Evolutionary conservation across 2,797 vertebrate species (phyloP).

Genomic region (Sciurus carolinensis): DNA sequence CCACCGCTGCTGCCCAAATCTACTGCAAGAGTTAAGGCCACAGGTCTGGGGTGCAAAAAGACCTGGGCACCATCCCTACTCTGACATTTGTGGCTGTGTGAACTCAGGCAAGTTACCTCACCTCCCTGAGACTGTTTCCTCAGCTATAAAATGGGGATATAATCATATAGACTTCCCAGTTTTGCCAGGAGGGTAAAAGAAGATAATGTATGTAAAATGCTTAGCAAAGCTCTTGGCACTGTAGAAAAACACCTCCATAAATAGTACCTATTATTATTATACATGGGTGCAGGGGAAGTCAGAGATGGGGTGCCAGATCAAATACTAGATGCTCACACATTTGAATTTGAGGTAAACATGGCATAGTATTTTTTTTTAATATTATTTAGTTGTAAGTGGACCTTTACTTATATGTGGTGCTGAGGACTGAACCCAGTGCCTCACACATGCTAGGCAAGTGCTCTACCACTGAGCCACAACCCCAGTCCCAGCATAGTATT

Average conservation of each 20-base stretch:
- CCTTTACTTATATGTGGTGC: too few species aligned
- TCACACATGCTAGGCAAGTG: too few species aligned
- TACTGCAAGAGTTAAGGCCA: background rate
- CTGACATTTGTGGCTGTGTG: background rate
- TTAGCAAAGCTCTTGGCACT: constrained; percentile 4
- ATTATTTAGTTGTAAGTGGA: too few species aligned
- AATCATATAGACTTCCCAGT: background rate
- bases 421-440: too few species aligned
- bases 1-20: background rate
- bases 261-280: constrained; percentile 18
- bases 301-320: background rate
- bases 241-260: constrained; percentile 39
- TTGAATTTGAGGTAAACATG: background rate
- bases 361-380: background rate
- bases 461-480: too few species aligned
- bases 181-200: constrained; percentile 18
- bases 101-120: background rate
- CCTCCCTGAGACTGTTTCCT: constrained; percentile 21
- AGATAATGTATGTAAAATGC: background rate
- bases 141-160: constrained; percentile 30
- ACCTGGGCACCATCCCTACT: background rate
- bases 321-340: background rate
- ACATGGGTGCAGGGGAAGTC: background rate
- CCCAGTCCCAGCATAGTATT: background rate
- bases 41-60: background rate